These are phyloP conservation scores for Argyrosomus regius DNA, from an alignment of 2,797 vertebrate species.

Conservation along the genomic window DNA sequence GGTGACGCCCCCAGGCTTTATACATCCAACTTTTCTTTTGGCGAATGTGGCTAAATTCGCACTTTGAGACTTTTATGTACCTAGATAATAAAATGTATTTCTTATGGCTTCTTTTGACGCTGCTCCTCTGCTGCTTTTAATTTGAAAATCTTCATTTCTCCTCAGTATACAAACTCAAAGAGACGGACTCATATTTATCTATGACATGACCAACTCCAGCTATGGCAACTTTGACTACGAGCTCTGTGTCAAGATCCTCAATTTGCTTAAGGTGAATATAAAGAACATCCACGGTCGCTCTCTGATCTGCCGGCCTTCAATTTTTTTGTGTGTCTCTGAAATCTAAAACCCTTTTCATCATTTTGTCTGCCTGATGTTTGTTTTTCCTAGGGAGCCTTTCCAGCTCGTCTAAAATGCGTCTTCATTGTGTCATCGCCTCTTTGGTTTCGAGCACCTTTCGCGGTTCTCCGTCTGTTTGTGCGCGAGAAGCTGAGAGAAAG, in stretches of 20 bases:
- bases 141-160: constrained; percentile 35
- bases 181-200: constrained; percentile 91
- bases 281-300: constrained; percentile 3
- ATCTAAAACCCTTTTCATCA: background rate
- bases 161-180: constrained; percentile 88
- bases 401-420: constrained; percentile 90
- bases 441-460: constrained; percentile 91
- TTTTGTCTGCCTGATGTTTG: constrained; percentile 16
- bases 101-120: background rate
- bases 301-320: background rate
- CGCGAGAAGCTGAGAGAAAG: constrained; percentile 90
- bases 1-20: constrained; percentile 65
- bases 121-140: background rate
- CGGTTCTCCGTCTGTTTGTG: constrained; percentile 89
- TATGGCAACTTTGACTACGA: constrained; percentile 92
- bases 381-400: constrained; percentile 88
- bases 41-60: background rate
- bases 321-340: background rate
- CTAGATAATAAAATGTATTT: background rate
- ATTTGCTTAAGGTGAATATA: constrained; percentile 88
- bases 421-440: constrained; percentile 91
- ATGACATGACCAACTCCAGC: constrained; percentile 91
- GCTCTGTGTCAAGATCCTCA: constrained; percentile 90
- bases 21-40: background rate
- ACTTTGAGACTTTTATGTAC: background rate